phyloP scores from a whole-genome alignment of 2,888 invertebrate species.

The Polydrusus pterygomalis region DNA sequence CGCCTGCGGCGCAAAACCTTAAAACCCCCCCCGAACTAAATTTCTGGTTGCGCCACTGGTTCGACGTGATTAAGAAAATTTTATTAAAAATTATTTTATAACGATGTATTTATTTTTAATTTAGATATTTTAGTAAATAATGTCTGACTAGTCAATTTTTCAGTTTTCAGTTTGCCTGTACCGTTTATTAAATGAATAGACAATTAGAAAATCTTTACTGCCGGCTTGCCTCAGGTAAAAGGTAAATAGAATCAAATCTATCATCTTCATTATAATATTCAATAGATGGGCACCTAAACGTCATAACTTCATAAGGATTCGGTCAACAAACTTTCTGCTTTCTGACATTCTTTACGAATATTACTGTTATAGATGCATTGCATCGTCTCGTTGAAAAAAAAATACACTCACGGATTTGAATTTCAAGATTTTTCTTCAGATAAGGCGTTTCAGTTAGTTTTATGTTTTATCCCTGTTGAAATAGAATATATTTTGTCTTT shows the following conservation, averaged over 20 bases:
- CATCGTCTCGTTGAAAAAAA: constrained; percentile 33
- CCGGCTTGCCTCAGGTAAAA: background rate
- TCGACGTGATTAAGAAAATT: too few species aligned
- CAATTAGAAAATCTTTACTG: background rate
- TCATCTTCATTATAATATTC: constrained; percentile 9
- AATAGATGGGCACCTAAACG: constrained; percentile 20
- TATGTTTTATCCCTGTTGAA: constrained; percentile 16
- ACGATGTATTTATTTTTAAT: too few species aligned
- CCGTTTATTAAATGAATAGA: too few species aligned
- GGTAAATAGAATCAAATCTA: background rate
- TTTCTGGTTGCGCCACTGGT: too few species aligned
- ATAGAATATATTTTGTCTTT: background rate
- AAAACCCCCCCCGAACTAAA: too few species aligned
- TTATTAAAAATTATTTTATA: too few species aligned
- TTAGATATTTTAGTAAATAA: too few species aligned
- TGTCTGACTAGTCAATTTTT: too few species aligned
- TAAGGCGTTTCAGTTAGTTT: constrained; percentile 10
- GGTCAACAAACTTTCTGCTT: constrained; percentile 45
- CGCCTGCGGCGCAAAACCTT: too few species aligned
- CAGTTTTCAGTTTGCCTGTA: too few species aligned
- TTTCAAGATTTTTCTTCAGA: constrained; percentile 9
- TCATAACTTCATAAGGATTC: constrained; percentile 1
- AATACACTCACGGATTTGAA: constrained; percentile 8
- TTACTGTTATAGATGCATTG: constrained; percentile 41
- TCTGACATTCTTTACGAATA: constrained; percentile 39